phyloP scores from a whole-genome alignment of 2,888 invertebrate species.

The Drosophila yooni region DNA sequence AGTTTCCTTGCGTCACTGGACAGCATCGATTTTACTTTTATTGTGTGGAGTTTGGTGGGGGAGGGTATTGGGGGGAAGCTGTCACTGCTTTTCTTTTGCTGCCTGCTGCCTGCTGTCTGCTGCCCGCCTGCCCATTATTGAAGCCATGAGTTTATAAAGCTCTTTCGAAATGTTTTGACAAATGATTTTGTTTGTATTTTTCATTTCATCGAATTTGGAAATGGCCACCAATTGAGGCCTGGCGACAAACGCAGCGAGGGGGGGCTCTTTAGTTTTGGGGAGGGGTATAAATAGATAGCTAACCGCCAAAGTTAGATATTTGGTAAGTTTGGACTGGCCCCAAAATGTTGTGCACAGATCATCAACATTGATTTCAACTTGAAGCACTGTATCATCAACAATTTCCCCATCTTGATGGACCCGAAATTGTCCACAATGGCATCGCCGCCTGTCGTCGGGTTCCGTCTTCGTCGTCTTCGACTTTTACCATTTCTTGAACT shows the following conservation, averaged over 20 bases:
- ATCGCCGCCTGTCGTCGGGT: slow-evolving; percentile 25
- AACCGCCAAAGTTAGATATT: slow-evolving; percentile 48
- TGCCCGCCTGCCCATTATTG: slow-evolving; percentile 18
- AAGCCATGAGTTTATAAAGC: slow-evolving; percentile 68
- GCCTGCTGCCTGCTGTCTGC: background rate
- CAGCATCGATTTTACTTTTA: slow-evolving; percentile 56
- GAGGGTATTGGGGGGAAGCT: background rate
- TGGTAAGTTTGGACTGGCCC: slow-evolving; percentile 60
- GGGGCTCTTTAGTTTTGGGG: background rate
- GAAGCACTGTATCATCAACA: slow-evolving; percentile 58
- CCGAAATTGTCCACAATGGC: slow-evolving; percentile 33
- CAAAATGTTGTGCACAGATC: slow-evolving; percentile 59
- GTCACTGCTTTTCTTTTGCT: background rate
- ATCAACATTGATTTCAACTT: slow-evolving; percentile 78
- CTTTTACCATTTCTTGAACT: slow-evolving; percentile 39
- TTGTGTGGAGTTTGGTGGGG: background rate
- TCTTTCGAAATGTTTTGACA: slow-evolving; percentile 77
- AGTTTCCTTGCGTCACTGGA: slow-evolving; percentile 53
- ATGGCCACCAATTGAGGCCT: slow-evolving; percentile 65
- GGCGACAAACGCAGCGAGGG: slow-evolving; percentile 16
- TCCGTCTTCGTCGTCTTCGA: background rate
- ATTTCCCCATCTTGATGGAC: slow-evolving; percentile 48
- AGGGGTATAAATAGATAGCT: slow-evolving; percentile 42
- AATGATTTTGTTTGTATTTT: slow-evolving; percentile 83
- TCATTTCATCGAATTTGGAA: slow-evolving; percentile 74